These are phyloP conservation scores for Pecten maximus DNA, from an alignment of 2,888 invertebrate genomes.

Conservation along the genomic window DNA sequence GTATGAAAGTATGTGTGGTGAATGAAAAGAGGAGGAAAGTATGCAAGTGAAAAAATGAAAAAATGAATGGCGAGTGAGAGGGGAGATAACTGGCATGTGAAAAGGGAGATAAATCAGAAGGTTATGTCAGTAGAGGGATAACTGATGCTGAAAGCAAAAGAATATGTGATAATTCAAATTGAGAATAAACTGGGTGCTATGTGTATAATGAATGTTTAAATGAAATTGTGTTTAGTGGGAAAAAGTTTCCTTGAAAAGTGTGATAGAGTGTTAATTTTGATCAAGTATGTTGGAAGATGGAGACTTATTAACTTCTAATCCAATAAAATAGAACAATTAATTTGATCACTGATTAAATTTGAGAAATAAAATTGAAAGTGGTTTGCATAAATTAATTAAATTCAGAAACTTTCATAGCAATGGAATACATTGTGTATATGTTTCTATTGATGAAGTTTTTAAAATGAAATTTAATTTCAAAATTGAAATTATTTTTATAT, in stretches of 20 bases:
- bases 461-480: too few species aligned
- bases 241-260: not conserved
- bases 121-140: too few species aligned
- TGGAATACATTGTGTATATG: too few species aligned
- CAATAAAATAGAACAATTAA: not conserved
- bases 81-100: not conserved
- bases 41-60: not conserved
- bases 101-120: not conserved
- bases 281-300: not conserved
- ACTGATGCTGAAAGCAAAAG: not conserved
- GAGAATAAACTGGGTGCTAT: conserved; percentile 15
- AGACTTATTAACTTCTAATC: too few species aligned
- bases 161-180: conserved; percentile 11
- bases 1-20: not conserved
- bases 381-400: too few species aligned
- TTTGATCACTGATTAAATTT: not conserved
- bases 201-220: not conserved
- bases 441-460: too few species aligned
- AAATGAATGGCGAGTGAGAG: not conserved
- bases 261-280: not conserved
- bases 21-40: not conserved
- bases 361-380: not conserved
- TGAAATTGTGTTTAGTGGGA: not conserved
- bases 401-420: too few species aligned
- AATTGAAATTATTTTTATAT: not conserved